These are phyloP conservation scores for Rhingia rostrata DNA, from an alignment of 2,888 invertebrate genomes.

Conservation along the genomic window DNA sequence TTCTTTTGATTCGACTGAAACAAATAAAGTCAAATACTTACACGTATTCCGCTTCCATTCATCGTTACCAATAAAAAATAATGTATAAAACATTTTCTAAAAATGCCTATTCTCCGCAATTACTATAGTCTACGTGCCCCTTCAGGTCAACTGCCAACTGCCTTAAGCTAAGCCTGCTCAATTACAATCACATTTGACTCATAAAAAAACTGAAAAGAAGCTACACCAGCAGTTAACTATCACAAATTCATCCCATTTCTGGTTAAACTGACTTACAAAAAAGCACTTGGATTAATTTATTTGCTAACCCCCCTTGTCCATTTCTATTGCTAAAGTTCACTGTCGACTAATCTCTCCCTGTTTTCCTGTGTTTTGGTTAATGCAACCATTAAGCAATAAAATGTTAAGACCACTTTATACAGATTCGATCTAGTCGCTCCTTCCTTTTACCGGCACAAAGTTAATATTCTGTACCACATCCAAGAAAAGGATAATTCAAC, in stretches of 20 bases:
- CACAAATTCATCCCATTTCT: constrained; percentile 11
- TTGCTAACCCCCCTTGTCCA: constrained; percentile 7
- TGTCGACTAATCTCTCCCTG: neutral
- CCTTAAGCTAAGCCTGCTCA: constrained; percentile 23
- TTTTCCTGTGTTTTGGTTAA: constrained; percentile 48
- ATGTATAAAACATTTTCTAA: neutral
- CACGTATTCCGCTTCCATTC: too few species aligned
- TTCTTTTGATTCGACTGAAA: too few species aligned
- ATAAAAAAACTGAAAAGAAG: neutral
- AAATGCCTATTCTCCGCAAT: constrained; percentile 2
- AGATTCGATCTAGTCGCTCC: constrained; percentile 13
- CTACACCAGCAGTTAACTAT: constrained; percentile 40
- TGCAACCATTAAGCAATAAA: constrained; percentile 61
- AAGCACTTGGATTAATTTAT: constrained; percentile 46
- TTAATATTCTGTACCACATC: constrained; percentile 55
- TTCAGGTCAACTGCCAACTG: neutral
- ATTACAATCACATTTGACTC: constrained; percentile 38
- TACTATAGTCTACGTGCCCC: constrained; percentile 18
- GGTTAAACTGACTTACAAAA: constrained; percentile 9
- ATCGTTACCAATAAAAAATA: neutral
- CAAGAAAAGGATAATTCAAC: constrained; percentile 50
- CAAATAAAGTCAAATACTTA: too few species aligned
- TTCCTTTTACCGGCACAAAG: neutral
- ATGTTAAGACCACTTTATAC: constrained; percentile 52
- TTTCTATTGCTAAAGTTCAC: constrained; percentile 14